phyloP scores from a whole-genome alignment of 2,797 vertebrate genomes.

The Sparus aurata region DNA sequence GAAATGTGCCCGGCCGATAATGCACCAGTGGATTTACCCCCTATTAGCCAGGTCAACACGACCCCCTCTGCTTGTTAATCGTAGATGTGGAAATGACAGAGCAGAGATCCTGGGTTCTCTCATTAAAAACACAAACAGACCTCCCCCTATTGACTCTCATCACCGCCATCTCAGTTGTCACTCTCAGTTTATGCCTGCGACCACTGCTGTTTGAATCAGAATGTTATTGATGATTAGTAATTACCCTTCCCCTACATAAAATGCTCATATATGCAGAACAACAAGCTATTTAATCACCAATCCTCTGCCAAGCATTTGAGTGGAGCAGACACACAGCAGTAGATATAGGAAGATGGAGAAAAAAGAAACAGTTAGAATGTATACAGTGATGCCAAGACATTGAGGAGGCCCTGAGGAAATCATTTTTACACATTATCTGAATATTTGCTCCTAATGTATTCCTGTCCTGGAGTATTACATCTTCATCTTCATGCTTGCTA shows the following conservation, averaged over 20 bases:
- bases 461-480: conserved; percentile 20
- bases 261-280: conserved; percentile 59
- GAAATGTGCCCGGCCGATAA: conserved; percentile 85
- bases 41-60: conserved; percentile 83
- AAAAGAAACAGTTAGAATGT: conserved; percentile 6
- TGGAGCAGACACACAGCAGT: conserved; percentile 32
- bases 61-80: conserved; percentile 79
- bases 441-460: conserved; percentile 23
- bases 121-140: conserved; percentile 73
- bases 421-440: conserved; percentile 24
- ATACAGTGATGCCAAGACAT: conserved; percentile 26
- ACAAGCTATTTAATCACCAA: conserved; percentile 59
- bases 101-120: conserved; percentile 63
- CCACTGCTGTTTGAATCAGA: conserved; percentile 60
- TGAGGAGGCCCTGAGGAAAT: conserved; percentile 9
- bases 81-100: conserved; percentile 72
- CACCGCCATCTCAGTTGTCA: conserved; percentile 49
- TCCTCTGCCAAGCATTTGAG: conserved; percentile 39
- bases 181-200: conserved; percentile 24
- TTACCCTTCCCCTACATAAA: conserved; percentile 53
- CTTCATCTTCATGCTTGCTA: neutral
- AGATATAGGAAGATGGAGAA: conserved; percentile 11
- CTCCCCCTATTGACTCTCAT: conserved; percentile 30
- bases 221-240: conserved; percentile 65
- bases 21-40: conserved; percentile 84